phyloP scores from a whole-genome alignment of 2,113 vertebrate genomes.

The Percopsis transmontana region DNA sequence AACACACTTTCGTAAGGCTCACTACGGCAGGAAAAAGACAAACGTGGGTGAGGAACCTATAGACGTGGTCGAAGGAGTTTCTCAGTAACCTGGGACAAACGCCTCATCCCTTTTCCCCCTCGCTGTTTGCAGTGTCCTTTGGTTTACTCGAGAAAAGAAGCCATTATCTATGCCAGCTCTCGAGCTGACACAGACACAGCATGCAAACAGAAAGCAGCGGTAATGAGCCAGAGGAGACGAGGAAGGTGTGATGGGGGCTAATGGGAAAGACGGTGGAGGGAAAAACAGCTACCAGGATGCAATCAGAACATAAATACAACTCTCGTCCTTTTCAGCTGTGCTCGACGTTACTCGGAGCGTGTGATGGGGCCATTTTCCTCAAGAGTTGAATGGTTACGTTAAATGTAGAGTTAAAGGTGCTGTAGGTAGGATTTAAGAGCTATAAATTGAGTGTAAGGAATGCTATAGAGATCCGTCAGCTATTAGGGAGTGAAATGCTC shows the following conservation, averaged over 20 bases:
- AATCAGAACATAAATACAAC: slow-evolving; percentile 33
- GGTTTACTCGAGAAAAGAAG: slow-evolving; percentile 42
- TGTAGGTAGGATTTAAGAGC: too few species aligned
- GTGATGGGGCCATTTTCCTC: too few species aligned
- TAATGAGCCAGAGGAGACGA: slow-evolving; percentile 57
- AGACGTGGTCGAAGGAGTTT: slow-evolving; percentile 41
- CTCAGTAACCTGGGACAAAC: slow-evolving; percentile 33
- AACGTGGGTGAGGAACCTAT: slow-evolving; percentile 14
- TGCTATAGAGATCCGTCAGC: too few species aligned
- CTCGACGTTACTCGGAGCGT: too few species aligned
- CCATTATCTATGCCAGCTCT: slow-evolving; percentile 38
- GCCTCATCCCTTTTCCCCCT: slow-evolving; percentile 39
- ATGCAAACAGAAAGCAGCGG: not conserved
- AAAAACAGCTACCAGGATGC: slow-evolving; percentile 14
- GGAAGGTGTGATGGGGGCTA: slow-evolving; percentile 46
- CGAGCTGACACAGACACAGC: slow-evolving; percentile 14
- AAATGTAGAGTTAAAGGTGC: too few species aligned
- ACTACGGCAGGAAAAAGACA: slow-evolving; percentile 22
- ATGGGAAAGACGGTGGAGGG: slow-evolving; percentile 40
- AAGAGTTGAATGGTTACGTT: too few species aligned
- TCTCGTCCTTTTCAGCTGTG: slow-evolving; percentile 11
- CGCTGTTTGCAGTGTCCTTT: slow-evolving; percentile 25
- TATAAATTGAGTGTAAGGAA: too few species aligned
- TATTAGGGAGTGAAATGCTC: too few species aligned
- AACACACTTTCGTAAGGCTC: too few species aligned